Base-by-base conservation (phyloP, 2,113 vertebrate species). In the Spilogale gracilis region DNA sequence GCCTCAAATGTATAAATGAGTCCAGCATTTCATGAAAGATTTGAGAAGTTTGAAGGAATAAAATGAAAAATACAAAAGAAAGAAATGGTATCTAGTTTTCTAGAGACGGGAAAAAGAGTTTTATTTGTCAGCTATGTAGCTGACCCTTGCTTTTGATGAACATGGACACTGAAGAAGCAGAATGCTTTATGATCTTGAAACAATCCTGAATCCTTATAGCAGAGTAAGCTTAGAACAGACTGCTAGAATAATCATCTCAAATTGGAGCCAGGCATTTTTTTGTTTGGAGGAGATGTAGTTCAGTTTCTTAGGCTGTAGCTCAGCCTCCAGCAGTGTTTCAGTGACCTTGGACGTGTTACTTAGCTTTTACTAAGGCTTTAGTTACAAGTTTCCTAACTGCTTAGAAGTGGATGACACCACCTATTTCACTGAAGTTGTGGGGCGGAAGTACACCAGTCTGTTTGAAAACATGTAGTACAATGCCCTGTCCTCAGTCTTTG, bases 231-330 rank as follows among this genome's bases (percentile, higher is more conserved):
- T 92, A 92, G 43, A 93, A 89, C 6, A 88, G 32, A 89, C 13
- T 60, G 5, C n/a, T 82, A 32, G 83, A 76, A n/a, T 74, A 83
- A 21, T 50, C 67, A 0, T 91, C 83, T 87, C 79, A 96, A 86
- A 84, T 23, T 84, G 3, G 54, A 93, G 56, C 54, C 8, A 23
- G 67, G 50, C 48, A 45, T 45, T 92, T 95, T 88, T 20, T 93
- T 91, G 21, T 92, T 96, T 96, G 85, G 21, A 94, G 67, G 56
- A 96, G 45, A 89, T 63, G 91, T 74, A 63, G 25, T 93, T 97
- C 8, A 61, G 43, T 61, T 93, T 88, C 48, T 89, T 83, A 69
- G 89, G 11, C 52, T 74, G 27, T 63, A 76, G 60, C 23, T 92
- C 50, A 94, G 23, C 84, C 78, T 96, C 48, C 38, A 43, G 6